Evolutionary conservation across 1,140 invertebrate species (phyloP).

Genomic region (Drosophila bocqueti): DNA sequence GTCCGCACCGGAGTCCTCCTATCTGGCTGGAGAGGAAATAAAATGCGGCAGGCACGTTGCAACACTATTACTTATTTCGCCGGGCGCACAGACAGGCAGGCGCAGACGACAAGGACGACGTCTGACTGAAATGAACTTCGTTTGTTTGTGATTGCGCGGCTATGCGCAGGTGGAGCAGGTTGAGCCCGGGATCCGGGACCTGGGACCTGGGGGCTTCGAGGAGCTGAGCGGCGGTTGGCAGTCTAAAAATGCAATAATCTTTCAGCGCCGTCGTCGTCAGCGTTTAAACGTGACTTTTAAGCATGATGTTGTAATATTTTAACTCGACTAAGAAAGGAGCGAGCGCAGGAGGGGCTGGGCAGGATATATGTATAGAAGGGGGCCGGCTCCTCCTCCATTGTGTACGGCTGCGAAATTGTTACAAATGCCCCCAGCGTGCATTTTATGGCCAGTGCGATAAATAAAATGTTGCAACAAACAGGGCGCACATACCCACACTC

Average conservation of each 20-base stretch:
- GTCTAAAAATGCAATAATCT: conserved; percentile 82
- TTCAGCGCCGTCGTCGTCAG: conserved; percentile 82
- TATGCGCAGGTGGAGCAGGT: conserved; percentile 52
- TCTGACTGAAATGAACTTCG: conserved; percentile 81
- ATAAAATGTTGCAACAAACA: conserved; percentile 80
- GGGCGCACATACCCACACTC: conserved; percentile 12
- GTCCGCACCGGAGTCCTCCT: background rate
- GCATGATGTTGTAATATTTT: conserved; percentile 84
- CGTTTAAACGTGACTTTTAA: conserved; percentile 84
- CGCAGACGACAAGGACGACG: conserved; percentile 56
- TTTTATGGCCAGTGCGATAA: conserved; percentile 82
- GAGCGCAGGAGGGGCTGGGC: no score
- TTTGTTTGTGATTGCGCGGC: conserved; percentile 73
- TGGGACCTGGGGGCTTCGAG: background rate
- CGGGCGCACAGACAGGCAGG: conserved; percentile 71
- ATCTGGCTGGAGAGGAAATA: conserved; percentile 69
- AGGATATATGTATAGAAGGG: background rate
- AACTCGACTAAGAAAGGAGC: conserved; percentile 74
- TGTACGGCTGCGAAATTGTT: conserved; percentile 77
- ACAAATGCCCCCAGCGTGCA: conserved; percentile 82
- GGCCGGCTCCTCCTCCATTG: conserved; percentile 56
- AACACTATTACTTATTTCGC: conserved; percentile 83
- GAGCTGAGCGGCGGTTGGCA: conserved; percentile 15
- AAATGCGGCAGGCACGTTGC: conserved; percentile 83
- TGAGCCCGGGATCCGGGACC: background rate